Evolutionary conservation across 2,888 invertebrate species (phyloP), one percentile per base, ranked within the genome.

Genomic region (Perithous albicinctus): DNA sequence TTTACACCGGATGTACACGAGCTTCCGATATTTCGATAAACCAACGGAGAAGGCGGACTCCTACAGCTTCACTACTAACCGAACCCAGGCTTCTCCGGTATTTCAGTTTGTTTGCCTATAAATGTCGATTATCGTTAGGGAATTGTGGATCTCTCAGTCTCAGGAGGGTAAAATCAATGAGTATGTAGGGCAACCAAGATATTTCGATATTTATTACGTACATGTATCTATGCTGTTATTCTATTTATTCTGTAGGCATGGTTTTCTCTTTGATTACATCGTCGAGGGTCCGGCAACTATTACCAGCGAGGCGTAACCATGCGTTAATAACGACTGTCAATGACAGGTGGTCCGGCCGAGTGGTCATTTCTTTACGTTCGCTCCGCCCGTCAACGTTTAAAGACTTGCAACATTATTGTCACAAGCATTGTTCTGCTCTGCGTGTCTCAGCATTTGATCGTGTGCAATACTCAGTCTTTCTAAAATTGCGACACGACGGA

Each of bases 301-400:
- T 79, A 51, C 64, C 70, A 35, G 66, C 73, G 80, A 72, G 85
- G 84, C 85, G 87, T 89, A 91, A 86, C 89, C 87, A 89, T 87
- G 89, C 88, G 88, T 91, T 89, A 88, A 88, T 90, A 91, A 91
- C 89, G 89, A 88, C 87, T 88, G 86, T 86, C 87, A 87, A 88
- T 88, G 87, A 91, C 90, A 89, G 90, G 88, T 89, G 90, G 89
- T 89, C 87, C 86, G 83, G 82, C 84, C 73, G 54, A 80, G 64
- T 69, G 18, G 66, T 63, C 59, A 48, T 70, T 74, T 83, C 69
- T 46, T 38, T 69, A 48, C 35, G 54, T 54, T 66, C 59, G 59
- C 38, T 38, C 38, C 61, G n/a, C 29, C 61, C 48, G 43, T 32
- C 59, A 15, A 70, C 72, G 54, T 38, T 54, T 61, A 69, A 56